phyloP scores from a whole-genome alignment of 2,797 vertebrate genomes.

The Anomalospiza imberbis region DNA sequence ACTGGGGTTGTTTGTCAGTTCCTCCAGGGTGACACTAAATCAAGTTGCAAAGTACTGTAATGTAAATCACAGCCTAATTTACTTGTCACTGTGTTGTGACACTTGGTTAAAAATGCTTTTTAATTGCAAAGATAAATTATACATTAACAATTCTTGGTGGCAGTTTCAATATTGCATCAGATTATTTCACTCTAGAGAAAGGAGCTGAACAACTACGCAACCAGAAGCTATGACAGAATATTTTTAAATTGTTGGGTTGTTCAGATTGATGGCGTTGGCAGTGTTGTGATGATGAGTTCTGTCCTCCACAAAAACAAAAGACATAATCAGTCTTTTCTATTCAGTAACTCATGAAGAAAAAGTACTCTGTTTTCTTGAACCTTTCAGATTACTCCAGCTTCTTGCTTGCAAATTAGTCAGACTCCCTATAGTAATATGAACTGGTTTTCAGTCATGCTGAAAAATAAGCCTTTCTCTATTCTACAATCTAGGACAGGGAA shows the following conservation, averaged over 20 bases:
- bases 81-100: slow-evolving; percentile 81
- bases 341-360: slow-evolving; percentile 38
- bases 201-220: slow-evolving; percentile 28
- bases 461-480: slow-evolving; percentile 12
- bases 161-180: slow-evolving; percentile 71
- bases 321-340: slow-evolving; percentile 41
- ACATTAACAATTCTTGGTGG: slow-evolving; percentile 76
- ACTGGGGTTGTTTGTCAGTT: slow-evolving; percentile 69
- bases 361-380: slow-evolving; percentile 20
- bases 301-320: slow-evolving; percentile 30
- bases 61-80: slow-evolving; percentile 81
- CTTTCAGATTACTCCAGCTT: slow-evolving; percentile 19
- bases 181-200: slow-evolving; percentile 65
- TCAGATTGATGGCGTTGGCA: slow-evolving; percentile 20
- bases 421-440: slow-evolving; percentile 28
- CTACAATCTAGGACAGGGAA: neutral
- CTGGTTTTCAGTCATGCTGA: slow-evolving; percentile 33
- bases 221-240: slow-evolving; percentile 13
- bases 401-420: neutral
- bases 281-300: slow-evolving; percentile 10
- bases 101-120: slow-evolving; percentile 81
- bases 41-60: slow-evolving; percentile 68
- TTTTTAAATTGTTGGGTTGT: slow-evolving; percentile 16
- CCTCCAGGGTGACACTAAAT: slow-evolving; percentile 73
- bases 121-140: slow-evolving; percentile 83